Evolutionary conservation across 2,888 invertebrate species (phyloP), one percentile per base, ranked within the genome.

Genomic region (Mantis religiosa): DNA sequence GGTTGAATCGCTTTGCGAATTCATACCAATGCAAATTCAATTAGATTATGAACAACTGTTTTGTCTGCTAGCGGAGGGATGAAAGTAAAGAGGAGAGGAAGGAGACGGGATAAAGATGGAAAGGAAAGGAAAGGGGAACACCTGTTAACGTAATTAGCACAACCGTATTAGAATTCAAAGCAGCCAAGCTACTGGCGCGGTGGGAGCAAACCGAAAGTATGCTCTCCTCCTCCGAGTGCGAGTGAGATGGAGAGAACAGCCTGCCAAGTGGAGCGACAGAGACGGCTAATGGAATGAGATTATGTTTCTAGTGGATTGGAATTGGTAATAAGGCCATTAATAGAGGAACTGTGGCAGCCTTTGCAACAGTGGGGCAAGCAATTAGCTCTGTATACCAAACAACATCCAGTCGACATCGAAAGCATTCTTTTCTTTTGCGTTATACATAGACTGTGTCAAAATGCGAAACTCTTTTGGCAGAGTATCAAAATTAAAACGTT

Each of bases 61-160:
- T 87, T 87, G 34, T 82, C 34, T 71, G 54, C 4, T 20, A 71
- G 25, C 54, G 54, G 54, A 71, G 54, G 25, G 54, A 71, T 8
- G 20, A 71, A 71, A 25, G 14, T 54, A 54, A 20, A 54, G 20
- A 54, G 20, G 54, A 71, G 25, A 71, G 25, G 54, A 71, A 71
- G 25, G 54, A 71, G 25, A 71, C 4, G 54, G 6, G 54, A 71
- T 15, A 34, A 87, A 84, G 30, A 82, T 41, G 54, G 87, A 87
- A 86, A n/a, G 85, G 47, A 41, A 47, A 25, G 87, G 71, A 34
- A 82, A 54, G 88, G 82, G 88, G 83, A 88, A 85, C 85, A 89
- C 89, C 89, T 88, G 88, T 89, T 89, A 89, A 85, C 87, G 83
- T 87, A 89, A 87, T 89, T 87, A 89, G 89, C 84, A 84, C 71